phyloP scores from a whole-genome alignment of 2,888 invertebrate genomes.

The Neoaliturus tenellus region DNA sequence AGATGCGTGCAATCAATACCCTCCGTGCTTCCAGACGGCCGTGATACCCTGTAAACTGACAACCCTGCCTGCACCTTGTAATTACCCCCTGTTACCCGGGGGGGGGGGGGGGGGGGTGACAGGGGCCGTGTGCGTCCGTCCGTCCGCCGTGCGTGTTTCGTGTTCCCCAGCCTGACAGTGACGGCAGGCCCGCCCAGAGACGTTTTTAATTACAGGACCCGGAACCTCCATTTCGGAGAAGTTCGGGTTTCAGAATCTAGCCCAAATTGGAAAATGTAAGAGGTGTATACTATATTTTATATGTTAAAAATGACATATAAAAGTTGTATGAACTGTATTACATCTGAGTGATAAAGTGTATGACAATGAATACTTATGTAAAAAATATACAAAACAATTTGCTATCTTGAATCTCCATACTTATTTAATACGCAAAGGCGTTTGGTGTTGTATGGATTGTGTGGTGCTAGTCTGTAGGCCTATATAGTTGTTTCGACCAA shows the following conservation, averaged over 20 bases:
- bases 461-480: too few relatives aligned
- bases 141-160: neutral
- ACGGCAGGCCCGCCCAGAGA: neutral
- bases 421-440: too few relatives aligned
- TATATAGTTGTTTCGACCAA: too few relatives aligned
- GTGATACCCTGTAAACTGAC: neutral
- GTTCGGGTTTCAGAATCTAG: neutral
- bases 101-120: neutral
- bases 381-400: too few relatives aligned
- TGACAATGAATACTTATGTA: too few relatives aligned
- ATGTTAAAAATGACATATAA: too few relatives aligned
- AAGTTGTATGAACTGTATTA: too few relatives aligned
- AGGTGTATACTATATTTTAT: too few relatives aligned
- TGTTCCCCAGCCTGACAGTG: neutral
- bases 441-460: too few relatives aligned
- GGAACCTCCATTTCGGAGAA: neutral
- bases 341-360: too few relatives aligned
- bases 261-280: too few relatives aligned
- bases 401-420: too few relatives aligned
- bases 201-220: constrained; percentile 14
- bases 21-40: neutral
- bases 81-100: neutral
- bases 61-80: neutral
- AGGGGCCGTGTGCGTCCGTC: neutral
- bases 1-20: neutral